Conservation (phyloP, 2,113 vertebrate genomes). For the Aptenodytes forsteri region DNA sequence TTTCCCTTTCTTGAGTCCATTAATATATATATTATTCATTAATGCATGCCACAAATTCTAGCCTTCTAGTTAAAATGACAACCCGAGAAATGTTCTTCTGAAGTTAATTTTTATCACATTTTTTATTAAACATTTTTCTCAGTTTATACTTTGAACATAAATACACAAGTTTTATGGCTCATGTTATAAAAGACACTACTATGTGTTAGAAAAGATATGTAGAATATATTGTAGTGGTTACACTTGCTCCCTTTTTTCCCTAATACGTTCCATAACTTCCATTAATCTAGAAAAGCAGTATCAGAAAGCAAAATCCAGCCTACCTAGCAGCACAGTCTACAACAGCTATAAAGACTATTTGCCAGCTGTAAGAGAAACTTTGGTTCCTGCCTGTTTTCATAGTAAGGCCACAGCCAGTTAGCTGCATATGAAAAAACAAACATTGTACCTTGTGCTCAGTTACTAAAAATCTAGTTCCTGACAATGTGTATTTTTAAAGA, state of each 20-base stretch:
- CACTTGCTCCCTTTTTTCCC: background rate
- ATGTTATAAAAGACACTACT: constrained; percentile 51
- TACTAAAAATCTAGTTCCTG: background rate
- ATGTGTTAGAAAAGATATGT: constrained; percentile 56
- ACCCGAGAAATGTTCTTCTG: background rate
- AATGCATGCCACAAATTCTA: background rate
- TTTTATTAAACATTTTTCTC: constrained; percentile 59
- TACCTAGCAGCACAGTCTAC: background rate
- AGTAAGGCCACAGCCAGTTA: background rate
- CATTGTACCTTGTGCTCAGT: background rate
- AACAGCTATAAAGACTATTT: background rate
- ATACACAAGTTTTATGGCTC: constrained; percentile 58
- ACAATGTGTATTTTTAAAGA: background rate
- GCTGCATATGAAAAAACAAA: background rate
- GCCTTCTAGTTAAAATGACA: background rate
- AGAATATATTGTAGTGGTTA: constrained; percentile 21
- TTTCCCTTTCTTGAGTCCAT: background rate
- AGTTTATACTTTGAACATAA: constrained; percentile 58
- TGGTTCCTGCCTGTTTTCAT: constrained; percentile 3
- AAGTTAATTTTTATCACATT: constrained; percentile 14
- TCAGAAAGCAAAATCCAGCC: constrained; percentile 18
- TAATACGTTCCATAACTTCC: background rate
- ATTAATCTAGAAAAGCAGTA: constrained; percentile 7
- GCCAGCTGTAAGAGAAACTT: constrained; percentile 21
- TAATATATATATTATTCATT: background rate